These are phyloP conservation scores for Nesoenas mayeri DNA, from an alignment of 2,113 vertebrate species.

Conservation along the genomic window DNA sequence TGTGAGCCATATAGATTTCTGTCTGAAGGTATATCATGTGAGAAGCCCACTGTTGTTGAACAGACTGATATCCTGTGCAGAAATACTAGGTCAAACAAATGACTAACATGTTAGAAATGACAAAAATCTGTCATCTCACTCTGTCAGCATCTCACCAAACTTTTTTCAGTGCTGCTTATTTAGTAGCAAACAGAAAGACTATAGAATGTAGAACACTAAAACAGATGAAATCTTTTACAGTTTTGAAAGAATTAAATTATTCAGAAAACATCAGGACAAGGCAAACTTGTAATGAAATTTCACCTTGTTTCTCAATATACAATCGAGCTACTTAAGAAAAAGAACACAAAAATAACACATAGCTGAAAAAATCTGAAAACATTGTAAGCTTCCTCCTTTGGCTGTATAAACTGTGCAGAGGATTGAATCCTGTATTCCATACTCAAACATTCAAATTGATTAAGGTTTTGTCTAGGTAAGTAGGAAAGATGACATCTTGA, in stretches of 20 bases:
- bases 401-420: background rate
- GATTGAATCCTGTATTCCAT: background rate
- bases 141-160: background rate
- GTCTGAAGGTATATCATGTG: background rate
- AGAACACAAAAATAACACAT: background rate
- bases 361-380: background rate
- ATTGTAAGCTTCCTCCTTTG: background rate
- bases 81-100: slow-evolving; percentile 21
- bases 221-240: background rate
- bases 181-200: background rate
- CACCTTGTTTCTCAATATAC: background rate
- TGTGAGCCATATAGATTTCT: background rate
- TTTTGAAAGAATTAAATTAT: background rate
- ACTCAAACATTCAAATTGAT: background rate
- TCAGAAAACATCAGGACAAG: background rate
- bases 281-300: background rate
- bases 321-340: background rate
- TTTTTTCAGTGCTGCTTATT: background rate
- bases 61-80: background rate
- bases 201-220: background rate
- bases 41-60: background rate
- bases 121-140: slow-evolving; percentile 1
- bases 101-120: background rate
- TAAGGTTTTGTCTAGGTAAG: background rate
- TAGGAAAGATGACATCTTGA: background rate